Evolutionary conservation across 2,113 vertebrate genomes (phyloP).

Genomic region (Cryptoleucopteryx plumbea): DNA sequence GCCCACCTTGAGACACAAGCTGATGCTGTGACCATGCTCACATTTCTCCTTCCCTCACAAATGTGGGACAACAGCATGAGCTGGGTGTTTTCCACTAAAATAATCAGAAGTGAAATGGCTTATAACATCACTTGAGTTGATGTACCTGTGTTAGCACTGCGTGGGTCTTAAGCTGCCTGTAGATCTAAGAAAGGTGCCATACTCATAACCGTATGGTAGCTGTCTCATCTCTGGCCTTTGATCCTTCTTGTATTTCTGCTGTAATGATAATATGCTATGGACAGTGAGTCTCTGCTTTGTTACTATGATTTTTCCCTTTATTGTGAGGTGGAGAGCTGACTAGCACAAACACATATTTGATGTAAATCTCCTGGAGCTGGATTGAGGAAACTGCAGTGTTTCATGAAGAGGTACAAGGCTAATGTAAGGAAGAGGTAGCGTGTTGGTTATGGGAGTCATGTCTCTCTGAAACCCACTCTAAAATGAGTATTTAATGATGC

Average conservation of each 20-base stretch:
- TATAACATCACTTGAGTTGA: neutral
- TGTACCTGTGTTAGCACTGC: neutral
- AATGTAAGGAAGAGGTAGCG: neutral
- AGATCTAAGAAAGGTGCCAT: neutral
- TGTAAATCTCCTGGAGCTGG: neutral
- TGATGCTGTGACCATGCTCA: neutral
- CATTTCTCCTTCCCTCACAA: neutral
- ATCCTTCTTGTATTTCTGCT: neutral
- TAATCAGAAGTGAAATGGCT: neutral
- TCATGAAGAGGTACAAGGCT: neutral
- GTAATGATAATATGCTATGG: neutral
- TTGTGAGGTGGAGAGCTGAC: neutral
- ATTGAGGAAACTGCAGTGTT: neutral
- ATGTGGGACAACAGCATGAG: neutral
- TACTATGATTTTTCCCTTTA: neutral
- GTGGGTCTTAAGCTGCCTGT: neutral
- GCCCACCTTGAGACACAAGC: neutral
- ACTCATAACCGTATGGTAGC: neutral
- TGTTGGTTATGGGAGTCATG: neutral
- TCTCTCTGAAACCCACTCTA: neutral
- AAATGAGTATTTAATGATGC: neutral
- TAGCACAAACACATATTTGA: neutral
- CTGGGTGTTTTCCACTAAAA: neutral
- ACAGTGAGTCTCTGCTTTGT: neutral
- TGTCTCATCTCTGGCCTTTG: neutral